A percentile compares a stretch with the other conserved stretches of the same genome.
These are phyloP conservation scores for Indicator indicator DNA, from an alignment of 2,113 vertebrate species.

Conservation along the genomic window DNA sequence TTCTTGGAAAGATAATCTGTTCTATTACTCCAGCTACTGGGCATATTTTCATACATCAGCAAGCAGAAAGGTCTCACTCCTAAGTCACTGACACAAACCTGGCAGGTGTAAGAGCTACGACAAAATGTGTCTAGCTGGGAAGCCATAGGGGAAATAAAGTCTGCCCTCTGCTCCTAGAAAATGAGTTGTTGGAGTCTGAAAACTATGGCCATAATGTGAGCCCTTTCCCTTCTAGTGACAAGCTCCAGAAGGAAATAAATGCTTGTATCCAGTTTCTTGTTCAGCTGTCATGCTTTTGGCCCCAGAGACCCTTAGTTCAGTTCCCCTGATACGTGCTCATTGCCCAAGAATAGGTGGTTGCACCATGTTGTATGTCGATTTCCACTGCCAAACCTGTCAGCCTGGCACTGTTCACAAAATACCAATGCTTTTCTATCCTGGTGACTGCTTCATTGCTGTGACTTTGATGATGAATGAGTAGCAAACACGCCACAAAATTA, in stretches of 20 bases:
- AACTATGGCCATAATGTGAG: neutral
- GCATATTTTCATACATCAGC: neutral
- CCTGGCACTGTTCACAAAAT: neutral
- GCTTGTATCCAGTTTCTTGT: neutral
- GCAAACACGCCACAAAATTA: constrained; percentile 32
- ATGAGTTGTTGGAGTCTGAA: neutral
- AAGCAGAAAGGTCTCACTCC: neutral
- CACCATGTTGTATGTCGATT: neutral
- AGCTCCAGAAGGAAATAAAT: neutral
- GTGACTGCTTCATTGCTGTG: constrained; percentile 10
- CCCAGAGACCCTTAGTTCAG: neutral
- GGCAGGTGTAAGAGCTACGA: neutral
- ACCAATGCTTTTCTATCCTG: neutral
- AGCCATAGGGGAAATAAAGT: neutral
- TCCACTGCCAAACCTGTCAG: neutral
- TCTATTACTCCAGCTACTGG: neutral
- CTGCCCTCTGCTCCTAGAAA: neutral
- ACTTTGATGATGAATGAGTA: constrained; percentile 27
- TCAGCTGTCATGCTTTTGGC: neutral
- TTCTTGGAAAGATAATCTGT: neutral
- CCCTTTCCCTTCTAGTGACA: neutral
- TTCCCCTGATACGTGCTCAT: neutral
- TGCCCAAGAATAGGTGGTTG: neutral
- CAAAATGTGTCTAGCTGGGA: neutral
- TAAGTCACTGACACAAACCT: neutral